Conservation (phyloP, 2,113 vertebrate species). For the Hippocampus zosterae region DNA sequence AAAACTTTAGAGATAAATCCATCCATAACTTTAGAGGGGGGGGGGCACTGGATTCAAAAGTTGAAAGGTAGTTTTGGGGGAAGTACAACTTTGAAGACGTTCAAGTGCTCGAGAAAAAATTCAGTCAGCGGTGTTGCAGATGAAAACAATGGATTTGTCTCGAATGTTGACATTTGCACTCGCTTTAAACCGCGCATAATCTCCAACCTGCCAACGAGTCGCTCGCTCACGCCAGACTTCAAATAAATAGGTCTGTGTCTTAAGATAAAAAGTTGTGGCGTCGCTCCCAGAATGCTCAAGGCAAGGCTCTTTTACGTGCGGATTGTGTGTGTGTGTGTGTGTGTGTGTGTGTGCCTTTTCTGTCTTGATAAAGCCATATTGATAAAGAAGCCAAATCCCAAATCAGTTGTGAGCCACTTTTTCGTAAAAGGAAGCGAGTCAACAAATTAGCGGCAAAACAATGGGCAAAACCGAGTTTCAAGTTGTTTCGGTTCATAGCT, state of each 20-base stretch:
- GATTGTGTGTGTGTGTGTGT: too few species aligned
- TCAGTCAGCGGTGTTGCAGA: background rate
- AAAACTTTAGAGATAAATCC: background rate
- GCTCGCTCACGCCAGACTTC: background rate
- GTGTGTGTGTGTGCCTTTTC: background rate
- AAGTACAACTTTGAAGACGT: background rate
- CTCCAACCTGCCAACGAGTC: background rate
- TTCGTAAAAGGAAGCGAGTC: background rate
- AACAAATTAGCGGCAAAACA: background rate
- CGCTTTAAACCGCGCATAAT: background rate
- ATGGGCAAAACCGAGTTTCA: background rate
- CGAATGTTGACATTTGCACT: background rate
- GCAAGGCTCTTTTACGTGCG: background rate
- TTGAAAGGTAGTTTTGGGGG: background rate
- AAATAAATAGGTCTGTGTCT: constrained; percentile 2
- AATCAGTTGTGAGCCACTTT: background rate
- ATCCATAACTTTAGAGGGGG: background rate
- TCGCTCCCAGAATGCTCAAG: background rate
- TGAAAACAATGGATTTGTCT: background rate
- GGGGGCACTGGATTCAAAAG: background rate
- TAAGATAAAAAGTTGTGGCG: constrained; percentile 3
- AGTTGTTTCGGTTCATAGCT: constrained; percentile 10
- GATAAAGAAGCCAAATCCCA: background rate
- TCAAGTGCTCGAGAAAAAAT: background rate
- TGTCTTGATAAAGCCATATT: background rate